A percentile compares a stretch with the other conserved stretches of the same genome.
phyloP scores from a whole-genome alignment of 2,797 vertebrate species.

The Petrocephalus sullivani region DNA sequence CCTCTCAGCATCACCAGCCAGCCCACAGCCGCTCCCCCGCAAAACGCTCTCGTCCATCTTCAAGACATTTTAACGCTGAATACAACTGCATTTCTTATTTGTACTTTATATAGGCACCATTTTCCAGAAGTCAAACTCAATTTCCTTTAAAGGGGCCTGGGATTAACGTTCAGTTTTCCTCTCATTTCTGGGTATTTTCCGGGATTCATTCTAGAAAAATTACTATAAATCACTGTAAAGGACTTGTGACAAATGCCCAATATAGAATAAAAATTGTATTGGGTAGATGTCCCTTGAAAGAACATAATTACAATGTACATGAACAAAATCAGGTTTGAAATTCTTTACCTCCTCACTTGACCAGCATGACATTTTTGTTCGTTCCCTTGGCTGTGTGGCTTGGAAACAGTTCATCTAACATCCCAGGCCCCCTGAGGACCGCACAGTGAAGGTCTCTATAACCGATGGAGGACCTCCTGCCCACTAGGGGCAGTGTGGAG shows the following conservation, averaged over 20 bases:
- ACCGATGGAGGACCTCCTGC: not conserved
- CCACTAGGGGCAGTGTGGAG: not conserved
- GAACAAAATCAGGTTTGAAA: not conserved
- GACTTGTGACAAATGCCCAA: not conserved
- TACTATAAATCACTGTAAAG: not conserved
- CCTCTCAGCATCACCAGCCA: not conserved
- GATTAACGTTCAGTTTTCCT: not conserved
- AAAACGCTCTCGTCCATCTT: not conserved
- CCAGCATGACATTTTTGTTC: not conserved
- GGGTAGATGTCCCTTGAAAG: not conserved
- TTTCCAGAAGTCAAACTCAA: slow-evolving; percentile 3
- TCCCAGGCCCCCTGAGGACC: not conserved
- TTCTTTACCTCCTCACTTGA: not conserved
- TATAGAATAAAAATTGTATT: not conserved
- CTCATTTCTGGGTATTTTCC: not conserved
- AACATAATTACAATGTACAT: not conserved
- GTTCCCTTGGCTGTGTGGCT: not conserved
- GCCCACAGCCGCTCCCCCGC: not conserved
- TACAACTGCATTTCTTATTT: slow-evolving; percentile 4
- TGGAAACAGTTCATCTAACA: not conserved
- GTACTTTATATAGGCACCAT: not conserved
- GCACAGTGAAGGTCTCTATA: not conserved
- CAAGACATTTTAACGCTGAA: not conserved
- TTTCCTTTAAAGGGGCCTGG: not conserved
- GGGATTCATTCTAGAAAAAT: not conserved